A percentile compares a stretch with the other conserved stretches of the same genome.
These are phyloP conservation scores for Acrobasis consociella DNA, from an alignment of 2,888 invertebrate genomes.

Conservation along the genomic window DNA sequence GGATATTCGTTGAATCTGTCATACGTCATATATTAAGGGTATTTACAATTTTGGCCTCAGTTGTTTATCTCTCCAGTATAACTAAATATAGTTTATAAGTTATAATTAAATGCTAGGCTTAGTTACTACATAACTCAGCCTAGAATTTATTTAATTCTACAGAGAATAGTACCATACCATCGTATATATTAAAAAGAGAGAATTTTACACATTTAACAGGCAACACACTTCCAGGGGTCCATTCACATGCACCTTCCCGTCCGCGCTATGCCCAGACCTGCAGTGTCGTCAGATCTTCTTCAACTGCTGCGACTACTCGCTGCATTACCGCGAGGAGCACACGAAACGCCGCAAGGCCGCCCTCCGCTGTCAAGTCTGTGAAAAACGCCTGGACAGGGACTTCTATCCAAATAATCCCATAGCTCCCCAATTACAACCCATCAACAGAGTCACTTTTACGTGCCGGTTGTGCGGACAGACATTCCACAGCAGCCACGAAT, in stretches of 20 bases:
- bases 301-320: conserved; percentile 75
- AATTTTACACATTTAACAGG: background rate
- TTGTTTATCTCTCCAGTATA: too few relatives aligned
- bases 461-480: conserved; percentile 63
- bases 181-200: too few relatives aligned
- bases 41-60: too few relatives aligned
- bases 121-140: too few relatives aligned
- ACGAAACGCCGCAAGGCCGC: conserved; percentile 75
- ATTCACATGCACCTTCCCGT: conserved; percentile 71
- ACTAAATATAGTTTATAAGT: too few relatives aligned
- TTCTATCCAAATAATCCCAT: conserved; percentile 41
- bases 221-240: conserved; percentile 59
- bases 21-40: too few relatives aligned
- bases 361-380: conserved; percentile 75
- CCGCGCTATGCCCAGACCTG: conserved; percentile 58
- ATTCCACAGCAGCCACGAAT: conserved; percentile 58
- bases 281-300: conserved; percentile 74
- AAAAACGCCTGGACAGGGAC: conserved; percentile 68
- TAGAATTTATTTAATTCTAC: too few relatives aligned
- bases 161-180: too few relatives aligned
- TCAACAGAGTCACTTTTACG: conserved; percentile 48
- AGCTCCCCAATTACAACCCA: conserved; percentile 41
- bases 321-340: conserved; percentile 74
- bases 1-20: too few relatives aligned
- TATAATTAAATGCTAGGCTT: too few relatives aligned